phyloP scores from a whole-genome alignment of 92 coral and sea anemone species.

The Isaurus tuberculatus region DNA sequence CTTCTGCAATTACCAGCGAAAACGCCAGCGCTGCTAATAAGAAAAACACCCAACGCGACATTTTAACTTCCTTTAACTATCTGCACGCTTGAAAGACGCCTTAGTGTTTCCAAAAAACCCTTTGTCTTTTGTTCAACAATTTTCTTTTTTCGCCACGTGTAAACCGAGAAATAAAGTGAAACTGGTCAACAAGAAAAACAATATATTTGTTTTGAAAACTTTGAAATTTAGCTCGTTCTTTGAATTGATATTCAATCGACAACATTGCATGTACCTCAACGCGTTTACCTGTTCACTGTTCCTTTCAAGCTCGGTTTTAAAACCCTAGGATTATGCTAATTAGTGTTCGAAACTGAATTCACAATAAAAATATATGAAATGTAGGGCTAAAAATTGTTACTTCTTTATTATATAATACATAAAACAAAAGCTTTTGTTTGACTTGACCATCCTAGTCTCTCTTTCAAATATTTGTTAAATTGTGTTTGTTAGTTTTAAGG shows the following conservation, averaged over 20 bases:
- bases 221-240: neutral
- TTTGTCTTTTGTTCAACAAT: slow-evolving; percentile 9
- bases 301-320: neutral
- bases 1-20: slow-evolving; percentile 30
- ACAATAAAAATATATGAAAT: too few species aligned
- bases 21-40: slow-evolving; percentile 9
- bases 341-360: too few species aligned
- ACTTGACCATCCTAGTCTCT: too few species aligned
- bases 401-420: too few species aligned
- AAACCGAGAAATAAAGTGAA: neutral
- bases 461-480: too few species aligned
- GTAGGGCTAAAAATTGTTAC: too few species aligned
- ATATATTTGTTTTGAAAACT: neutral
- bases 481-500: too few species aligned
- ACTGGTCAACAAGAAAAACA: slow-evolving; percentile 18
- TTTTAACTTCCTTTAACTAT: neutral
- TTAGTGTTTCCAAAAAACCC: neutral
- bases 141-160: slow-evolving; percentile 30
- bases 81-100: slow-evolving; percentile 5
- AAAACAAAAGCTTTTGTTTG: too few species aligned
- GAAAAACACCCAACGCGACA: slow-evolving; percentile 23
- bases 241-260: slow-evolving; percentile 12
- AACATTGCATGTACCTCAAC: slow-evolving; percentile 31
- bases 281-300: neutral
- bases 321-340: neutral